A percentile compares a stretch with the other conserved stretches of the same genome.
phyloP scores from a whole-genome alignment of 2,888 invertebrate species.

The Andrena camellia region DNA sequence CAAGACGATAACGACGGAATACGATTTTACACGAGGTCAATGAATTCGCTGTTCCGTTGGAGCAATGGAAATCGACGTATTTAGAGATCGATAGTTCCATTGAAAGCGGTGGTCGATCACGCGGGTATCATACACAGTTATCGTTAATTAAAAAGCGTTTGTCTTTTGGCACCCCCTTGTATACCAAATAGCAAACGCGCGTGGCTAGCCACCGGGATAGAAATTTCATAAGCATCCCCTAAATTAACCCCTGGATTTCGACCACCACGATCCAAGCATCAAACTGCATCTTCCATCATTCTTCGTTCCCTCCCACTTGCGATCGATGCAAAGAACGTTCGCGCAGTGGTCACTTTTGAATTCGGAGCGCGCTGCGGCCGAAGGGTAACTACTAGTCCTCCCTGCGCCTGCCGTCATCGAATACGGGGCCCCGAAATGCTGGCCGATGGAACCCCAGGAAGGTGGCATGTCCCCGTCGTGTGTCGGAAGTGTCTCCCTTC shows the following conservation, averaged over 20 bases:
- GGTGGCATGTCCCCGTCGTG: constrained; percentile 31
- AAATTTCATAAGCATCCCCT: too few relatives aligned
- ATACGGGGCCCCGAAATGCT: constrained; percentile 54
- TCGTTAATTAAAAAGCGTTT: too few relatives aligned
- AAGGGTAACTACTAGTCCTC: constrained; percentile 18
- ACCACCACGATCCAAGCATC: too few relatives aligned
- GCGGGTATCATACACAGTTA: neutral
- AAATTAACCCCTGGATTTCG: too few relatives aligned
- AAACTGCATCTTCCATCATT: constrained; percentile 3
- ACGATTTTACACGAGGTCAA: constrained; percentile 72
- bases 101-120: neutral
- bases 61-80: constrained; percentile 32
- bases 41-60: constrained; percentile 60
- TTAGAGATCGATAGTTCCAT: constrained; percentile 17
- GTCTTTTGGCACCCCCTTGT: too few relatives aligned
- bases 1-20: constrained; percentile 61
- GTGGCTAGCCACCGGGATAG: too few relatives aligned
- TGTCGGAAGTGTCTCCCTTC: constrained; percentile 57
- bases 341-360: neutral
- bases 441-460: constrained; percentile 29
- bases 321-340: neutral
- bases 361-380: neutral
- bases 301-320: neutral
- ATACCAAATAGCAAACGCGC: too few relatives aligned
- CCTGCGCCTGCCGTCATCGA: constrained; percentile 4